phyloP scores from a whole-genome alignment of 2,113 vertebrate species.

The Progne subis region DNA sequence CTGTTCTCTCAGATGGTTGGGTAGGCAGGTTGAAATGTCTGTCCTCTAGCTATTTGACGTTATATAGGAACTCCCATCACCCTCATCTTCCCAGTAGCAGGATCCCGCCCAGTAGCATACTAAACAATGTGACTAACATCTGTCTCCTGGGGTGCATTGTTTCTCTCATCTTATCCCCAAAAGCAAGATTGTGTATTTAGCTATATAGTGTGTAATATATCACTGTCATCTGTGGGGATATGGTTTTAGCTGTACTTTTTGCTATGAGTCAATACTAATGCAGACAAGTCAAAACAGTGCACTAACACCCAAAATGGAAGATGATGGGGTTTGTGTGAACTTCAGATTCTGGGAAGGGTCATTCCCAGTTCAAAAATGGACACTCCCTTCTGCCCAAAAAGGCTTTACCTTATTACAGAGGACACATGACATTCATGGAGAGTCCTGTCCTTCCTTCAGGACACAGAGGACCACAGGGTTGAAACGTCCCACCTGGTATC shows the following conservation, averaged over 20 bases:
- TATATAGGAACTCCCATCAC: not conserved
- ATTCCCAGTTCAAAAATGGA: not conserved
- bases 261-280: not conserved
- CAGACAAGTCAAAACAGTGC: not conserved
- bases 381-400: not conserved
- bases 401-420: not conserved
- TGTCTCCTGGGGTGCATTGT: not conserved
- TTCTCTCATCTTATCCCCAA: not conserved
- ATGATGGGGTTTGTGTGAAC: not conserved
- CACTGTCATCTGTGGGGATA: not conserved
- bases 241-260: not conserved
- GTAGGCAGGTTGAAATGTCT: not conserved
- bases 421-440: rapidly evolving
- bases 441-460: not conserved
- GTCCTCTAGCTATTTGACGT: not conserved
- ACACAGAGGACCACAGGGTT: not conserved
- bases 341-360: not conserved
- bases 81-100: not conserved
- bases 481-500: not conserved
- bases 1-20: not conserved
- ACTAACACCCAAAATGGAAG: not conserved
- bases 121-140: not conserved
- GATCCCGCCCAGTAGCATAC: not conserved
- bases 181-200: not conserved
- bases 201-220: not conserved